Base-by-base conservation (phyloP, 2,888 invertebrate species). In the Hecatera dysodea region DNA sequence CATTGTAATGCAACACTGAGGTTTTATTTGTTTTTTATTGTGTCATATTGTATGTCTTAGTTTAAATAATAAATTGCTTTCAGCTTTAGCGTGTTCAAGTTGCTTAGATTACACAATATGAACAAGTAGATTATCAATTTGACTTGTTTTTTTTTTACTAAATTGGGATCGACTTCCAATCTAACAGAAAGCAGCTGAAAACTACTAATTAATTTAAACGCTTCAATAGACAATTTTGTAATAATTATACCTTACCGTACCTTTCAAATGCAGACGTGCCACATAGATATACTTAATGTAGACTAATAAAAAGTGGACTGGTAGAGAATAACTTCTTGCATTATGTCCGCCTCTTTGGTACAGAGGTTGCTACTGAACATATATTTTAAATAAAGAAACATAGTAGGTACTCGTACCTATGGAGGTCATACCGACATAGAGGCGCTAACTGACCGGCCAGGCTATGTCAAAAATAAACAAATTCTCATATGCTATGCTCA, bases 1-100 rank as follows among this genome's bases (percentile, higher is more conserved):
- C 77, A 65, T 46, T 56, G 70, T 72, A 79, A 82, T 69, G 57
- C 72, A 67, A 72, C 29, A 65, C 64, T 56, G 64, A 66, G 39
- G 39, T 67, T 72, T 64, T 39, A 42, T 72, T 48, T 71, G 9
- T 19, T 22, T 27, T 46, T 62, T 62, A 46, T 56, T 29, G 22
- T 56, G 36, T 56, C 24, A 7, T 72, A 22, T 61, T 61, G 22
- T 52, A 17, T 46, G 9, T 42, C 8, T 24, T 24, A 42, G 17
- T 44, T 27, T 24, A 24, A 27, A 57, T 44, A 55, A 8, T 15
- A 36, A 53, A 29, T 9, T 53, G 29, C n/a, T 53, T 27, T 53
- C 19, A 53, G 7, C 29, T 53, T 53, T 1, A 29, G 17, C 2
- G 24, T 50, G 48, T 22, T 50, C 22, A 5, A 44, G 44, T 52